Conservation (phyloP, 2,888 invertebrate genomes). For the Osmoderma eremita region DNA sequence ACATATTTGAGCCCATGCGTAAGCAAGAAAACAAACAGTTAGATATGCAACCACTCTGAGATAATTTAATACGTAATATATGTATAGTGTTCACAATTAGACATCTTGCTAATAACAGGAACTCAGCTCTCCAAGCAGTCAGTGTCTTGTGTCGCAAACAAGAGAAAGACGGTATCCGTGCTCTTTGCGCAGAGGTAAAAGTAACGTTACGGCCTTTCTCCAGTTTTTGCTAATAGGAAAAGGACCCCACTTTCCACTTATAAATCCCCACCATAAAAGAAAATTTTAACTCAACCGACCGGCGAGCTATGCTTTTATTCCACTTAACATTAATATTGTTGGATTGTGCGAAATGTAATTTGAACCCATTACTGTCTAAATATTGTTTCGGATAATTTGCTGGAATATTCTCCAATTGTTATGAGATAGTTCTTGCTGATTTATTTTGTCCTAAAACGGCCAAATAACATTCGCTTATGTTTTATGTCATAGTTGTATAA, state of each 20-base stretch:
- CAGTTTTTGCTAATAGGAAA: conserved; percentile 24
- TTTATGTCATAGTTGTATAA: too few species aligned
- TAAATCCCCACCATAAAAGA: conserved; percentile 26
- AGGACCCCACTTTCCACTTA: conserved; percentile 28
- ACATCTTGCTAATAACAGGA: neutral
- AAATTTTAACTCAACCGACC: conserved; percentile 18
- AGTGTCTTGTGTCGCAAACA: conserved; percentile 6
- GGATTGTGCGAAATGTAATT: neutral
- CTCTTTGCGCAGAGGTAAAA: conserved; percentile 21
- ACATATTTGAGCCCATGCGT: too few species aligned
- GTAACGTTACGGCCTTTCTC: conserved; percentile 34
- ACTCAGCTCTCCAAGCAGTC: neutral
- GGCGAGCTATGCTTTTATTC: conserved; percentile 8
- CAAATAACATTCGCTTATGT: too few species aligned
- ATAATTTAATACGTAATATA: conserved; percentile 13
- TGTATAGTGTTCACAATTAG: conserved; percentile 1
- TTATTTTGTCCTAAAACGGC: too few species aligned
- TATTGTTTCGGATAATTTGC: too few species aligned
- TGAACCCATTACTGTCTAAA: too few species aligned
- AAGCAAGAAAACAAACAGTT: neutral
- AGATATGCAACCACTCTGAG: neutral
- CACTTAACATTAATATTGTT: conserved; percentile 7
- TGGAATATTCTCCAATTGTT: too few species aligned
- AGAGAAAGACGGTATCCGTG: conserved; percentile 23
- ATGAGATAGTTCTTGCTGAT: too few species aligned